phyloP scores from a whole-genome alignment of 2,113 vertebrate species.

The Ginglymostoma cirratum region DNA sequence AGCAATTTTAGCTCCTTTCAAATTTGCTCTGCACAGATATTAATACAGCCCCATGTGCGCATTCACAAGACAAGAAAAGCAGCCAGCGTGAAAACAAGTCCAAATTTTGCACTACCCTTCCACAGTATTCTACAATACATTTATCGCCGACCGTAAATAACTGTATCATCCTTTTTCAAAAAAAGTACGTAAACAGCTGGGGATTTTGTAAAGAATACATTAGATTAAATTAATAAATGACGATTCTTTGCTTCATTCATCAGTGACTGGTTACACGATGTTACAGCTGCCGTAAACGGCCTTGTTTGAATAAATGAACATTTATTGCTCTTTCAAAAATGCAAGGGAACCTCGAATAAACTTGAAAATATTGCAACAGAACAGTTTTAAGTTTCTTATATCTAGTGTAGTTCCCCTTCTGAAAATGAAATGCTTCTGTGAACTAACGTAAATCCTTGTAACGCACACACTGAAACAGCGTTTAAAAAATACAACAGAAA shows the following conservation, averaged over 20 bases:
- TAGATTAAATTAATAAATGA: conserved; percentile 3
- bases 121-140: neutral
- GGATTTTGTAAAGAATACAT: neutral
- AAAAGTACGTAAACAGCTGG: neutral
- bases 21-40: neutral
- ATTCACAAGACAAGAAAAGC: conserved; percentile 22
- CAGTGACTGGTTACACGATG: neutral
- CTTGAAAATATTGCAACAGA: neutral
- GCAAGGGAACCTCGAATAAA: neutral
- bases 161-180: too few relatives aligned
- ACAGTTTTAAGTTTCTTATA: neutral
- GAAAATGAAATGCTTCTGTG: neutral
- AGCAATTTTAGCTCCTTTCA: neutral
- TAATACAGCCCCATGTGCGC: neutral
- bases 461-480: conserved; percentile 1
- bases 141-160: neutral
- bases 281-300: conserved; percentile 14
- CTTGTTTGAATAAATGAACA: neutral
- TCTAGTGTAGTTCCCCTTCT: neutral
- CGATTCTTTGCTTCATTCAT: conserved; percentile 1
- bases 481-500: neutral
- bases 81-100: conserved; percentile 19
- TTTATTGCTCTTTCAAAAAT: neutral
- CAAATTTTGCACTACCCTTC: neutral
- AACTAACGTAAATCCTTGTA: neutral